Percentiles rank a stretch among this genome's conserved stretches.
These are phyloP conservation scores for Neogobius melanostomus DNA, from an alignment of 2,113 vertebrate genomes.

Conservation along the genomic window DNA sequence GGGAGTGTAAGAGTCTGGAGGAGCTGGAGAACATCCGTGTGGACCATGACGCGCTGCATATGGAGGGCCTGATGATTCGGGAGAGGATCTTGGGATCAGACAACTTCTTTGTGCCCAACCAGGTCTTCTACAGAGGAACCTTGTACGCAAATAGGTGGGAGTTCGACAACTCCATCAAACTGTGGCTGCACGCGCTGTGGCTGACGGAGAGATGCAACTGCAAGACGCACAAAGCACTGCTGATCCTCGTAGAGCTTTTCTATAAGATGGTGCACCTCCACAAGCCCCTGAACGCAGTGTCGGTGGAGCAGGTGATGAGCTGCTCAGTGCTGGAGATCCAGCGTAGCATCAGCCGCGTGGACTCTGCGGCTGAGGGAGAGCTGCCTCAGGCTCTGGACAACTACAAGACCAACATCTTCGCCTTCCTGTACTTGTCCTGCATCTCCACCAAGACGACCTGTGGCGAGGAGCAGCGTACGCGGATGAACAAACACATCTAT, in stretches of 20 bases:
- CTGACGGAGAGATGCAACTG: constrained; percentile 90
- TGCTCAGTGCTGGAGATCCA: constrained; percentile 94
- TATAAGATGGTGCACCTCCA: constrained; percentile 98
- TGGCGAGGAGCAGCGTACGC: constrained; percentile 81
- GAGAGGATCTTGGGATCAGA: constrained; percentile 93
- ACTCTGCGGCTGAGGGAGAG: constrained; percentile 78
- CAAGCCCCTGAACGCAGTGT: constrained; percentile 82
- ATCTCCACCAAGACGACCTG: constrained; percentile 95
- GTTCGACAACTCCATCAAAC: constrained; percentile 93
- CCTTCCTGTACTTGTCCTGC: constrained; percentile 94
- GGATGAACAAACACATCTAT: constrained; percentile 96
- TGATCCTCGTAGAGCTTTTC: constrained; percentile 95
- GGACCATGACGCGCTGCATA: constrained; percentile 92
- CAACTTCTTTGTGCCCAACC: constrained; percentile 94
- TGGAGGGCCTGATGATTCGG: constrained; percentile 95
- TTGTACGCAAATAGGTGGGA: constrained; percentile 98
- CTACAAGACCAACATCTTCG: constrained; percentile 94
- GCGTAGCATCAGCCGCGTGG: constrained; percentile 84
- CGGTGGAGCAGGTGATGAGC: constrained; percentile 90
- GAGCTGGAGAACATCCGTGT: constrained; percentile 87
- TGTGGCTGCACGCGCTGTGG: constrained; percentile 92
- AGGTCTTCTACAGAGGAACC: constrained; percentile 94
- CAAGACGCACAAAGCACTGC: constrained; percentile 95
- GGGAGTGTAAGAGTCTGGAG: constrained; percentile 84
- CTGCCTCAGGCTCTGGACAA: constrained; percentile 84